These are phyloP conservation scores for Lamellibrachia satsuma DNA, from an alignment of 2,888 invertebrate species.

Conservation along the genomic window DNA sequence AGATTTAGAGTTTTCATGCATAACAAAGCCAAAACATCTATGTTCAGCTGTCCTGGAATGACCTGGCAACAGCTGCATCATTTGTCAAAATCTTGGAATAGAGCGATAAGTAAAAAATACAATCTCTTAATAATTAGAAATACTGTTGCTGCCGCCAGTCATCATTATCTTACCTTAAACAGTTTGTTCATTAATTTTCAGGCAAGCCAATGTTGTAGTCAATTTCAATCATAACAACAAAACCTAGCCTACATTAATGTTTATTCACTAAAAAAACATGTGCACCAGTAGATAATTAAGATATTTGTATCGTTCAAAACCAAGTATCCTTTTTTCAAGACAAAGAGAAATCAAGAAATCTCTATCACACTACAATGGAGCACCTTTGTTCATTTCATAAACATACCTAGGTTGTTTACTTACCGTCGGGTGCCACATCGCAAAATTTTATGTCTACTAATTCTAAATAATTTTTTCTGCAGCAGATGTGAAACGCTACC, in stretches of 20 bases:
- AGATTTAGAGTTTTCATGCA: not conserved
- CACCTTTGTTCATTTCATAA: not conserved
- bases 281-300: not conserved
- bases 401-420: conserved; percentile 4
- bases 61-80: not conserved
- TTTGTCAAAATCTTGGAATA: not conserved
- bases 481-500: not conserved
- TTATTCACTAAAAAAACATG: not conserved
- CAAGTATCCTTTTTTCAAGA: not conserved
- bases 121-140: not conserved
- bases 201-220: not conserved
- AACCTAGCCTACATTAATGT: not conserved
- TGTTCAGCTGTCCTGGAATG: not conserved
- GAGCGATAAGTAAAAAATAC: not conserved
- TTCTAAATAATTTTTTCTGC: not conserved
- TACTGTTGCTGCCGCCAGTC: not conserved
- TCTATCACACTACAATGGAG: not conserved
- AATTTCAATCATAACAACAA: not conserved
- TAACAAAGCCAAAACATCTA: not conserved
- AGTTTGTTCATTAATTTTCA: not conserved
- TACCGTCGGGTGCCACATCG: conserved; percentile 6
- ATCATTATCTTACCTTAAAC: not conserved
- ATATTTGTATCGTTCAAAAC: not conserved
- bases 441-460: not conserved
- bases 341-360: not conserved